Evolutionary conservation across 2,113 vertebrate genomes (phyloP), one percentile per base, ranked within the genome.

Genomic region (Garra rufa): DNA sequence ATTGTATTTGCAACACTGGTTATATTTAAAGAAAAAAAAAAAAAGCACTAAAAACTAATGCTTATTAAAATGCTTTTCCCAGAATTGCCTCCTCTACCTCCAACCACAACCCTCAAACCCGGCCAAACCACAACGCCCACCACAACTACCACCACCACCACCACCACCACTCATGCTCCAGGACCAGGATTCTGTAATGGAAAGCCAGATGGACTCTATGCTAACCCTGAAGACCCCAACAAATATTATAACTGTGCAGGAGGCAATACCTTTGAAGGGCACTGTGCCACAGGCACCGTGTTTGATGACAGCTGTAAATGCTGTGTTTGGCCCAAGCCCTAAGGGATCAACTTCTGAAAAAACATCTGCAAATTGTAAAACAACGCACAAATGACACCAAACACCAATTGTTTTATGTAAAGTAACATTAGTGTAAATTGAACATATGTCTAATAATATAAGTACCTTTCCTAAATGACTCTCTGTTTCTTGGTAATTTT

Each of bases 171-270:
- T 26, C 91, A 89, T 5, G 79, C 84, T 19, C 92, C 93, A 26
- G 94, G 92, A 82, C 0, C 87, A 2, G 92, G 92, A 43, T 94
- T 94, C 90, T 95, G 95, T 85, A 91, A 87, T 0, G 92, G 91
- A n/a, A 95, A 92, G 85, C 88, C 91, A 10, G 93, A 95, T 28
- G 94, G 94, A 8, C 26, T 94, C 1, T 93, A 95, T 34, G 0
- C 86, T 76, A 17, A 95, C 65, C 83, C 87, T 24, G 89, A 92
- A 0, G 87, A 94, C 73, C 79, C 1, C 21, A 24, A 0, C 21
- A 84, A 57, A 46, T 95, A 92, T 88, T 95, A 94, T 82, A 75
- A 81, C 34, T 95, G 95, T 13, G 50, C 87, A 11, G 84, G 61
- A 21, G 93, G 93, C 41, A 65, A 77, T 55, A 93, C 93, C 4